These are phyloP conservation scores for Leptodactylus fallax DNA, from an alignment of 2,797 vertebrate species.

Conservation along the genomic window DNA sequence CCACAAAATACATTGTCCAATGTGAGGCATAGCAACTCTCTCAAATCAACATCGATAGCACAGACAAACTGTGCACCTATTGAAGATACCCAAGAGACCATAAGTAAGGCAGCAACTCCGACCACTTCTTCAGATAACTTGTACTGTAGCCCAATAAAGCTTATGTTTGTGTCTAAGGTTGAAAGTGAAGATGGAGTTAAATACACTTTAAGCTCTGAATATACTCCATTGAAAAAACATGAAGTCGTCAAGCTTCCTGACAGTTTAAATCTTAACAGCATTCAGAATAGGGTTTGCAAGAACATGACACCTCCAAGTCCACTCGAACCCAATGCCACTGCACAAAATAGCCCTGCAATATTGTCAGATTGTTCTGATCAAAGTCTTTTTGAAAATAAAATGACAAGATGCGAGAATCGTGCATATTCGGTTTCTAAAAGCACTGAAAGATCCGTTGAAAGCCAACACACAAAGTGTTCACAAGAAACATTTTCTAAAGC, in stretches of 20 bases:
- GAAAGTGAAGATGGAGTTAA: constrained; percentile 85
- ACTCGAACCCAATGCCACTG: not conserved
- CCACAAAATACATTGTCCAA: not conserved
- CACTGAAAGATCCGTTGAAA: constrained; percentile 90
- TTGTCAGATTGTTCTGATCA: constrained; percentile 66
- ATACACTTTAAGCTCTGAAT: constrained; percentile 89
- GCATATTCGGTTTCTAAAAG: constrained; percentile 89
- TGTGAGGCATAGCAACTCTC: not conserved
- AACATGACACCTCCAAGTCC: not conserved
- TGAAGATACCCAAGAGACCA: not conserved
- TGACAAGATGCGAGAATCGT: constrained; percentile 91
- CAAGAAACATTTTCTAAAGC: not conserved
- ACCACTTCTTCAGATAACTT: not conserved
- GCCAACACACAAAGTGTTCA: constrained; percentile 75
- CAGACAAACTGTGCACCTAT: constrained; percentile 62
- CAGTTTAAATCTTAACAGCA: not conserved
- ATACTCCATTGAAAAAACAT: constrained; percentile 73
- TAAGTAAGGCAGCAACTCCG: not conserved
- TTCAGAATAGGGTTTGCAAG: not conserved
- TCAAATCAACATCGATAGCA: not conserved
- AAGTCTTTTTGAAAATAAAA: constrained; percentile 87
- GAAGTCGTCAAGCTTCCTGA: not conserved
- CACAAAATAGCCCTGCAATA: constrained; percentile 63
- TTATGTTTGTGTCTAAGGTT: constrained; percentile 94
- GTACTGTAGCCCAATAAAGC: constrained; percentile 87